Evolutionary conservation across 2,888 invertebrate genomes (phyloP), one percentile per base, ranked within the genome.

Genomic region (Tipula vernalis): DNA sequence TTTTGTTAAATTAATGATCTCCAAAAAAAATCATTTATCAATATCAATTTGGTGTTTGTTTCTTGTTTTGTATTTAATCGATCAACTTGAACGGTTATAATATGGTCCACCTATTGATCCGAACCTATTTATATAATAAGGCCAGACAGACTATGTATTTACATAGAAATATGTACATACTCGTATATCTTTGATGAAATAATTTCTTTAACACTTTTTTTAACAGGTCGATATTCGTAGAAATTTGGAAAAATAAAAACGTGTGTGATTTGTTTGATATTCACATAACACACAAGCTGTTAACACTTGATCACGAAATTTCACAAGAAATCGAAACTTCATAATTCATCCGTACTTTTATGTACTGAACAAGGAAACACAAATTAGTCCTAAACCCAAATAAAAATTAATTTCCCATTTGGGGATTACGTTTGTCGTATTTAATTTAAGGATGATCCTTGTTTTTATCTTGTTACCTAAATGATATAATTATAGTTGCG

Each of bases 401-500:
- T 12, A 36, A 57, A 71, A 71, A 71, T 71, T 71, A 71, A 84
- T 84, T 39, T 84, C 84, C 41, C 84, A 84, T 84, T 84, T 84
- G 84, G 39, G 84, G 15, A 39, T 84, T 84, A 84, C 84, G 15
- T 36, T 84, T 84, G 84, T 39, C 84, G 84, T 13, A 39, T 84
- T 84, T 84, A 39, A 84, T 84, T 84, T 71, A 28, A 71, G 28
- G 71, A 71, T 71, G 71, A 71, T 71, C 71, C 41, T 84, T 84
- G 39, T 84, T 84, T 84, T 84, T 39, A 8, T 84, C 15, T 39
- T 84, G 71, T 39, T 39, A 84, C 84, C 39, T 84, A 84, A 84
- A 84, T 39, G 84, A 84, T 39, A 84, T 41, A 84, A 84, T 84
- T 84, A 84, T 39, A 39, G 36, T 84, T 84, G 84, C 84, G 84